phyloP scores from a whole-genome alignment of 2,113 vertebrate species.

The Trogon melanurus region DNA sequence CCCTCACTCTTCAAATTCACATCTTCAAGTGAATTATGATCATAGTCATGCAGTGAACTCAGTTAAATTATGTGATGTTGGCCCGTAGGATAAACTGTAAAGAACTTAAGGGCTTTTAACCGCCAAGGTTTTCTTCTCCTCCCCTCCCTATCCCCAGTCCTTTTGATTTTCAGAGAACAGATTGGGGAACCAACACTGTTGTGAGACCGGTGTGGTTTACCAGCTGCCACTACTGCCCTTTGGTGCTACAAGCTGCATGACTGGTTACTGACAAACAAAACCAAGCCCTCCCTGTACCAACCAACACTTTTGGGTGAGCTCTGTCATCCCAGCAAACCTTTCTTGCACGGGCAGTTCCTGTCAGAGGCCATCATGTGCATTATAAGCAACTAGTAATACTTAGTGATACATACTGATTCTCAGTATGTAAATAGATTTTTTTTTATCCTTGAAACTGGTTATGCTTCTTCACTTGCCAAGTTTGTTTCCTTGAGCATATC shows the following conservation, averaged over 20 bases:
- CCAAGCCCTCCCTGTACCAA: not conserved
- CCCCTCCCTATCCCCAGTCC: not conserved
- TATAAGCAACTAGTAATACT: not conserved
- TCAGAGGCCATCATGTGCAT: not conserved
- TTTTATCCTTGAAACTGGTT: not conserved
- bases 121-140: not conserved
- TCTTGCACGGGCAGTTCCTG: not conserved
- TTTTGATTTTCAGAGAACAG: not conserved
- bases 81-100: not conserved
- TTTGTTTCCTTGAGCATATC: conserved; percentile 56
- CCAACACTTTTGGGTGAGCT: not conserved
- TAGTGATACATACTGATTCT: not conserved
- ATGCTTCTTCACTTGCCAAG: conserved; percentile 26
- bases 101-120: not conserved
- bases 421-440: not conserved
- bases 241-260: not conserved
- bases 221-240: not conserved
- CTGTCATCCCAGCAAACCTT: not conserved
- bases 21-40: not conserved
- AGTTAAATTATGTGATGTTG: not conserved
- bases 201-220: not conserved
- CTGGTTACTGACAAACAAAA: not conserved
- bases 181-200: not conserved
- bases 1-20: not conserved
- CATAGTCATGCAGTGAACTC: not conserved